Evolutionary conservation across 2,797 vertebrate species (phyloP).

Genomic region (Coranthus polyacanthus): DNA sequence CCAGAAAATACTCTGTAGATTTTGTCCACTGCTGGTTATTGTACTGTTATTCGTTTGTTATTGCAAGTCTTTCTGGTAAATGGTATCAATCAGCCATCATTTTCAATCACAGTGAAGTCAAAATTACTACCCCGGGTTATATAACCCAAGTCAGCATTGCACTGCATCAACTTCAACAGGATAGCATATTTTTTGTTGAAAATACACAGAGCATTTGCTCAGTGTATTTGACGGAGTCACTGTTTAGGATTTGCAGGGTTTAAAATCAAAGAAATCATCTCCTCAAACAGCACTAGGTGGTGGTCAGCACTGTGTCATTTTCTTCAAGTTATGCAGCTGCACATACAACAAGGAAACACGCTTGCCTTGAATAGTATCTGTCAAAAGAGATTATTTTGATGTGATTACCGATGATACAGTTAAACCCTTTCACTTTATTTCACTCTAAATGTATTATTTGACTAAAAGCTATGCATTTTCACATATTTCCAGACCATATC

Average conservation of each 20-base stretch:
- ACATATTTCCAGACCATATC: too few species aligned
- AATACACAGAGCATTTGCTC: too few species aligned
- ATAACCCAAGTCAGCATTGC: conserved; percentile 14
- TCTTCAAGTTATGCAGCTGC: too few species aligned
- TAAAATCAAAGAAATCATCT: conserved; percentile 7
- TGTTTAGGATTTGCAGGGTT: conserved; percentile 14
- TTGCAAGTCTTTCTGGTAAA: conserved; percentile 38
- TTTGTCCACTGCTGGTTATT: conserved; percentile 53
- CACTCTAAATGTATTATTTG: too few species aligned
- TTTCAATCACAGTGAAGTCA: conserved; percentile 25
- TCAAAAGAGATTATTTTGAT: too few species aligned
- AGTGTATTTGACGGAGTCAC: conserved; percentile 5
- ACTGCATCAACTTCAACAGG: conserved; percentile 15
- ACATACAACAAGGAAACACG: too few species aligned
- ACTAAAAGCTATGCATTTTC: too few species aligned
- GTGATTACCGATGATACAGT: too few species aligned
- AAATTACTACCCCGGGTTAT: neutral
- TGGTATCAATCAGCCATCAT: conserved; percentile 40
- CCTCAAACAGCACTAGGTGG: neutral
- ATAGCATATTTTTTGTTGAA: conserved; percentile 8
- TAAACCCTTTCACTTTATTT: too few species aligned
- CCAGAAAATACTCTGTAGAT: conserved; percentile 24
- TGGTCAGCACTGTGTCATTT: conserved; percentile 10
- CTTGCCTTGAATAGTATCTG: too few species aligned
- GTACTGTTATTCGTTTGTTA: conserved; percentile 31